These are phyloP conservation scores for Hylaeus anthracinus DNA, from an alignment of 1,140 invertebrate genomes.

Conservation along the genomic window DNA sequence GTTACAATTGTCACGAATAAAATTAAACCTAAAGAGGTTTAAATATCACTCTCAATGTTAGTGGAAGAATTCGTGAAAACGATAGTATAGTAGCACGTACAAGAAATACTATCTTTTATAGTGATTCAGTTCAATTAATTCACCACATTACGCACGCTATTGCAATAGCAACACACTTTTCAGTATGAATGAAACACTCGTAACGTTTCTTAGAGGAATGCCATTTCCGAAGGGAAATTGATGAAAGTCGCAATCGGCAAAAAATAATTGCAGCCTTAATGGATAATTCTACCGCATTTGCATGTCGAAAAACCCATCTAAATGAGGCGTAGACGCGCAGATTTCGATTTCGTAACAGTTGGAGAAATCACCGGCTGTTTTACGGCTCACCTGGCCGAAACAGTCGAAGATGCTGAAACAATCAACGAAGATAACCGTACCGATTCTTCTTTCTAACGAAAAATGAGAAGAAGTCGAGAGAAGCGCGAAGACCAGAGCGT, in stretches of 20 bases:
- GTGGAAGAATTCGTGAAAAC: background rate
- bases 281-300: background rate
- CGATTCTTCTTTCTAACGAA: conserved; percentile 22
- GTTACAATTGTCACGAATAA: too few relatives aligned
- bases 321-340: background rate
- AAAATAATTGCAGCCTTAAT: conserved; percentile 13
- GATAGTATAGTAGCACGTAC: background rate
- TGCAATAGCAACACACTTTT: too few relatives aligned
- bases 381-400: conserved; percentile 54
- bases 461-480: background rate
- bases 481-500: conserved; percentile 7
- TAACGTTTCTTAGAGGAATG: background rate
- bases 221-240: background rate
- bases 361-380: conserved; percentile 32
- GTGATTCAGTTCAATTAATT: background rate
- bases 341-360: conserved; percentile 34
- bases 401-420: conserved; percentile 71
- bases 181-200: background rate
- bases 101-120: background rate
- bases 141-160: background rate
- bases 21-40: too few relatives aligned
- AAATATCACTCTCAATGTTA: background rate
- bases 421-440: conserved; percentile 70
- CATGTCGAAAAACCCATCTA: background rate
- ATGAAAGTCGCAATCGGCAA: background rate